Conservation (phyloP, 2,888 invertebrate genomes). For the Nomada goodeniana region DNA sequence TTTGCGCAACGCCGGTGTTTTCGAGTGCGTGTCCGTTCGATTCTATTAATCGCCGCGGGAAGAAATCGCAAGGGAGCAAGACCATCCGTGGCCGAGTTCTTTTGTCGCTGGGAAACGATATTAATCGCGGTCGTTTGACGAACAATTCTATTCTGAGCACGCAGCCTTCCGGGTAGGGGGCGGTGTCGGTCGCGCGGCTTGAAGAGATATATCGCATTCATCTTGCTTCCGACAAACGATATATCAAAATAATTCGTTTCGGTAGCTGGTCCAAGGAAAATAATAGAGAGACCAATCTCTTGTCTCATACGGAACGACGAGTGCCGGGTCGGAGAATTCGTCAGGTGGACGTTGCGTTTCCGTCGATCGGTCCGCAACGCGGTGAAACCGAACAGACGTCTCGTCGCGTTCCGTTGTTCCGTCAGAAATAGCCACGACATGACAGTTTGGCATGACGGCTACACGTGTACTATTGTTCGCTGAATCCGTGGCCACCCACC, state of each 20-base stretch:
- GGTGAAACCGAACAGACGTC: conserved; percentile 23
- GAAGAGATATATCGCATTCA: conserved; percentile 39
- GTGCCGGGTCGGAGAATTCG: conserved; percentile 14
- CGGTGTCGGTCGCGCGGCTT: conserved; percentile 24
- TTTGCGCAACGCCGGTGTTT: conserved; percentile 28
- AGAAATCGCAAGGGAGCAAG: conserved; percentile 26
- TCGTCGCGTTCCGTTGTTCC: conserved; percentile 65
- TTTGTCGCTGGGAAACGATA: conserved; percentile 50
- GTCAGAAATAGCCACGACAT: conserved; percentile 65
- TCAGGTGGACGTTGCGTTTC: conserved; percentile 12
- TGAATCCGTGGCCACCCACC: conserved; percentile 70
- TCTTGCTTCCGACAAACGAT: conserved; percentile 13
- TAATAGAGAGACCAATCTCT: background rate
- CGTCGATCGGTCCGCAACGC: conserved; percentile 28
- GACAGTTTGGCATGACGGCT: conserved; percentile 77
- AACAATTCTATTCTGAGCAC: conserved; percentile 46
- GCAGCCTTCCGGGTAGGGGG: conserved; percentile 26
- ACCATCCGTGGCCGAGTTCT: conserved; percentile 49
- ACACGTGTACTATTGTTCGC: conserved; percentile 80
- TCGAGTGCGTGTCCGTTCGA: no score
- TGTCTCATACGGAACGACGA: background rate
- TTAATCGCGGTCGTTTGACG: conserved; percentile 46
- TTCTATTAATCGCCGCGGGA: background rate
- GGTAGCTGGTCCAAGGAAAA: no score
- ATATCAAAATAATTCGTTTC: conserved; percentile 6